These are phyloP conservation scores for Eupithecia exiguata DNA, from an alignment of 2,888 invertebrate species.

Conservation along the genomic window DNA sequence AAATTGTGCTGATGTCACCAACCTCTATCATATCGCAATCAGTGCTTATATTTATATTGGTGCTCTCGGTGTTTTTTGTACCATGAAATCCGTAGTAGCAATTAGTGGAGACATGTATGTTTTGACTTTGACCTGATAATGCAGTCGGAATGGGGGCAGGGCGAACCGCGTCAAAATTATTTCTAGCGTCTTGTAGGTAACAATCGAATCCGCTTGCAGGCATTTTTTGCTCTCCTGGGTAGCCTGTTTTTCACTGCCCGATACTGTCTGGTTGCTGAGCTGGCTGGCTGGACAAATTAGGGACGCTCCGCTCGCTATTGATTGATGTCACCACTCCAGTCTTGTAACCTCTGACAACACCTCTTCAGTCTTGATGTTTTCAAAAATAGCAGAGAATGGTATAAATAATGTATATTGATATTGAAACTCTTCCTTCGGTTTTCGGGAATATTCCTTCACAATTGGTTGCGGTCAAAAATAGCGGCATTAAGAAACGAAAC, in stretches of 20 bases:
- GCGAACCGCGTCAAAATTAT: constrained; percentile 77
- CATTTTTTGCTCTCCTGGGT: constrained; percentile 55
- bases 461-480: not conserved
- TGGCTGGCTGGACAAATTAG: not conserved
- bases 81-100: constrained; percentile 82
- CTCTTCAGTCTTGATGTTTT: not conserved
- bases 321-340: constrained; percentile 4
- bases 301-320: not conserved
- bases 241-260: not conserved
- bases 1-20: constrained; percentile 47
- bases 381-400: not conserved
- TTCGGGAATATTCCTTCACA: not conserved
- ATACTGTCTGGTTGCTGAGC: not conserved
- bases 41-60: constrained; percentile 55
- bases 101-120: constrained; percentile 78
- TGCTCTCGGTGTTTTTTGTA: constrained; percentile 56
- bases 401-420: not conserved
- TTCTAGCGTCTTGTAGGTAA: constrained; percentile 75
- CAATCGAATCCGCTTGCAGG: constrained; percentile 73
- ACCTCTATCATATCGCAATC: constrained; percentile 78
- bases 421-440: not conserved
- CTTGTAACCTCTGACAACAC: not conserved
- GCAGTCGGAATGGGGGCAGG: constrained; percentile 74
- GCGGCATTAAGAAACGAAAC: not conserved
- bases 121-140: constrained; percentile 74